Evolutionary conservation across 2,888 invertebrate genomes (phyloP), one percentile per base, ranked within the genome.

Genomic region (Phyllotreta cruciferae): DNA sequence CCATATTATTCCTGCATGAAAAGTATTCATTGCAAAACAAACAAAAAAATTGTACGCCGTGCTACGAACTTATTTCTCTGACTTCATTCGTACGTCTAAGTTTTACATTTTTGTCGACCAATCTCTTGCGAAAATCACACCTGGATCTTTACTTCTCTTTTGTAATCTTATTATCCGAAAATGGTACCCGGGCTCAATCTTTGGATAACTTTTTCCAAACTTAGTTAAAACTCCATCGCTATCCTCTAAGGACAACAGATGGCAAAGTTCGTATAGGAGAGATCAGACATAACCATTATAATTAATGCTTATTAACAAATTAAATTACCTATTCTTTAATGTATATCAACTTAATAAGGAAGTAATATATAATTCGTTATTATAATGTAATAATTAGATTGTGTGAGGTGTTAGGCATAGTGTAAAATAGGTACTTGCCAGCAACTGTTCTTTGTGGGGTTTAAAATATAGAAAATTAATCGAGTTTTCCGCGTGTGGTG

Each of bases 191-290:
- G 57, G 64, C 69, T 72, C 58, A 68, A 56, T 65, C 61, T 71
- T 71, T 73, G 70, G 47, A 75, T 74, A 74, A 75, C 73, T 76
- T 75, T 75, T 75, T 71, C 73, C 69, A 60, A 64, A 76, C 71
- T 75, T 76, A 74, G 75, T 76, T 76, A 76, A 75, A 75, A 73
- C 71, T 70, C 70, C 63, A 24, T 24, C 24, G 60, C 65, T 65
- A 70, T 68, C 67, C 68, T 66, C 67, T 62, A 64, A 60, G 58
- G 56, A 60, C 63, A 63, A 64, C 71, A 71, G 69, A 71, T 71
- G 73, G 69, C 60, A 42, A 61, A 63, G 63, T 68, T 66, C 65
- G 54, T 56, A 52, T 63, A 11, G 24, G 47, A 13, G 44, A 44
- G 44, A 44, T 44, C 44, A n/a, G 10, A 44, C 6, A 44, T 44